A percentile compares a stretch with the other conserved stretches of the same genome.
Conservation (phyloP, 2,797 vertebrate species). For the Octomys mimax region DNA sequence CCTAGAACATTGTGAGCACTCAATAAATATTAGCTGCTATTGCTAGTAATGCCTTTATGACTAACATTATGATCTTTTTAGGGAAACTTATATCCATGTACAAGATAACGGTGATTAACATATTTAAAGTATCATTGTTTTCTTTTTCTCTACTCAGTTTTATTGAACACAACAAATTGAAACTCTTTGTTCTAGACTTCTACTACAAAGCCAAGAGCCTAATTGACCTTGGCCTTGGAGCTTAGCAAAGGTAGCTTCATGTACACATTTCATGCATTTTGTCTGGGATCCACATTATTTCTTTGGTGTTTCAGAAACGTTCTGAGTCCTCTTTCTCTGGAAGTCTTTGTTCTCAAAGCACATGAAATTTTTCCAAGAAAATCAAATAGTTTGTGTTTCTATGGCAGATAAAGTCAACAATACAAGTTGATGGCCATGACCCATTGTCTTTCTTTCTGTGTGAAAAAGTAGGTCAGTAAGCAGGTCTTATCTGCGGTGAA, state of each 20-base stretch:
- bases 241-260: background rate
- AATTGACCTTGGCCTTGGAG: background rate
- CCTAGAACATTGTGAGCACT: background rate
- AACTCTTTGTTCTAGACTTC: background rate
- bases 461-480: background rate
- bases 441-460: background rate
- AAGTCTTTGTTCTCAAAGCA: slow-evolving; percentile 40
- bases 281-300: background rate
- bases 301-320: slow-evolving; percentile 19
- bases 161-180: background rate
- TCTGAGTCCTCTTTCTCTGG: background rate
- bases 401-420: background rate
- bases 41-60: background rate
- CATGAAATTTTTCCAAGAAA: background rate
- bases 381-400: background rate
- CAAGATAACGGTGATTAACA: background rate
- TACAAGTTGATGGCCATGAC: background rate
- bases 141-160: background rate
- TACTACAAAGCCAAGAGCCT: background rate
- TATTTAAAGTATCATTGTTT: background rate
- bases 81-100: background rate
- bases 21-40: background rate
- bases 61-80: background rate
- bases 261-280: background rate
- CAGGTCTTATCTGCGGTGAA: background rate